Percentiles rank a stretch among this genome's conserved stretches.
Conservation (phyloP, 2,113 vertebrate species). For the Dicrurus megarhynchus region DNA sequence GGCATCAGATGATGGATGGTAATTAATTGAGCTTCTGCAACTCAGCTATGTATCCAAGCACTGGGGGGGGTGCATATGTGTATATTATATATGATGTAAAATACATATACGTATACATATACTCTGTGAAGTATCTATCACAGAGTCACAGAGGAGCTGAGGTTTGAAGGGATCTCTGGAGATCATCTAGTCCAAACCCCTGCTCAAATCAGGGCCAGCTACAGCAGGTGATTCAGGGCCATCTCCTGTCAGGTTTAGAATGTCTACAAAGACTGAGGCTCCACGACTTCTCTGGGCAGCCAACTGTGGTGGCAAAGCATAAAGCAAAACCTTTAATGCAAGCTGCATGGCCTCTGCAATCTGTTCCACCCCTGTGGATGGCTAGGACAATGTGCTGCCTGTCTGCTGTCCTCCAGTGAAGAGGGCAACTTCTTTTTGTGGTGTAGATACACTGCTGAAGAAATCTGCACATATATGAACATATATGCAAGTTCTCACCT, state of each 20-base stretch:
- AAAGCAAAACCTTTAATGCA: neutral
- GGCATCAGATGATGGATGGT: neutral
- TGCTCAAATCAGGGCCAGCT: neutral
- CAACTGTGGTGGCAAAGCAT: neutral
- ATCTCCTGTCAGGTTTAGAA: neutral
- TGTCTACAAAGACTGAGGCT: neutral
- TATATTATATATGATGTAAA: neutral
- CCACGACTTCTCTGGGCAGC: neutral
- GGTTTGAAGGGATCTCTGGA: neutral
- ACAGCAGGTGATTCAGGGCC: neutral
- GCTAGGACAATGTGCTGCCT: neutral
- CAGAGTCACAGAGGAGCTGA: neutral
- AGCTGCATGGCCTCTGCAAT: neutral
- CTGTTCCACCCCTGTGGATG: neutral
- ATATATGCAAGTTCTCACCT: neutral
- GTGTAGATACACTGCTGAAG: neutral
- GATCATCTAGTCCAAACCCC: neutral
- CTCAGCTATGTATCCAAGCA: neutral
- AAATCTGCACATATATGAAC: neutral
- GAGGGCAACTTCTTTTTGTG: neutral
- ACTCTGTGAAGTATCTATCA: neutral
- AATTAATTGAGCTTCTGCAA: neutral
- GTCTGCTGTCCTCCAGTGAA: neutral
- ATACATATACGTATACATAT: too few species aligned
- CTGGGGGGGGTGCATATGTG: too few species aligned